phyloP scores from a whole-genome alignment of 2,888 invertebrate species.

The Mystacides longicornis region DNA sequence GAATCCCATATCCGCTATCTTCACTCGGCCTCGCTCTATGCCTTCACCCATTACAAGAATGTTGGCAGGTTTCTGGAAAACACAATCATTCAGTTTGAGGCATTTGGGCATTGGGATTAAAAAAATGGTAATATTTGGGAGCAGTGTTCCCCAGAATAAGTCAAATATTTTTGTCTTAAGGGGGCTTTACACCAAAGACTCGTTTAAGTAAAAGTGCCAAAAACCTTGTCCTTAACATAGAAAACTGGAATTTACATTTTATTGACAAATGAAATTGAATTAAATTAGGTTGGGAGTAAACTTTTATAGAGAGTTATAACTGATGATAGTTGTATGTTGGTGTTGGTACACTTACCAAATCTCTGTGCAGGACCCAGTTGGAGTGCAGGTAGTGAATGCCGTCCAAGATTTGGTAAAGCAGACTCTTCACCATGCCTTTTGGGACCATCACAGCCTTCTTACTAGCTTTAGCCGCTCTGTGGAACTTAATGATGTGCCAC shows the following conservation, averaged over 20 bases:
- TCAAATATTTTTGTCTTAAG: no score
- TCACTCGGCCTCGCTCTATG: constrained; percentile 90
- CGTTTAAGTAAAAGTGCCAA: no score
- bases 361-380: constrained; percentile 98
- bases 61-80: constrained; percentile 90
- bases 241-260: no score
- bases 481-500: constrained; percentile 99
- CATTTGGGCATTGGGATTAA: no score
- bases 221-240: no score
- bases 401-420: constrained; percentile 95
- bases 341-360: constrained; percentile 63
- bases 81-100: no score
- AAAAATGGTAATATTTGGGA: no score
- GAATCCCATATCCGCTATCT: constrained; percentile 99
- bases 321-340: no score
- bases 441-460: constrained; percentile 95
- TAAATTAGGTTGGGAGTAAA: background rate
- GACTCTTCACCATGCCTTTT: constrained; percentile 95
- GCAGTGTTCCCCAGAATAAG: no score
- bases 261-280: background rate
- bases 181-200: no score
- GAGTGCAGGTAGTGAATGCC: constrained; percentile 98
- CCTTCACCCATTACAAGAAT: constrained; percentile 99
- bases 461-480: constrained; percentile 94
- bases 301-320: background rate